Evolutionary conservation across 2,113 vertebrate genomes (phyloP).

Genomic region (Hyaena hyaena): DNA sequence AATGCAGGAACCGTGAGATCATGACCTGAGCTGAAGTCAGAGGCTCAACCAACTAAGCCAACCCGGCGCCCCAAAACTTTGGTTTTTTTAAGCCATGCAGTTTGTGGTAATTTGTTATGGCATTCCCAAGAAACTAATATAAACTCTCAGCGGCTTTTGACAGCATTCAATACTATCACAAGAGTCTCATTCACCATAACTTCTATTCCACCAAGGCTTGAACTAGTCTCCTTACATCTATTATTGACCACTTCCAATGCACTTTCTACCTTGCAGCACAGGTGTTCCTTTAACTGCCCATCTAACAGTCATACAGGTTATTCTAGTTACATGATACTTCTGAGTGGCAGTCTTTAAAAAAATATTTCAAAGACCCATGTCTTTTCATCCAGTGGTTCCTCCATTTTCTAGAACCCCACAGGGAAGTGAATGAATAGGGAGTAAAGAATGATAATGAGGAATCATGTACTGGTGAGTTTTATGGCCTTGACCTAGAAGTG

Average conservation of each 20-base stretch:
- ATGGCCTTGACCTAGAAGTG: not conserved
- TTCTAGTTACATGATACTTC: not conserved
- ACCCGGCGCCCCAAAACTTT: not conserved
- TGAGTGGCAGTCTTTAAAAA: not conserved
- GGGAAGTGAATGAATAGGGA: not conserved
- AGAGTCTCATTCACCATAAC: not conserved
- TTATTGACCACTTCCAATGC: not conserved
- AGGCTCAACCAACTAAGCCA: no score
- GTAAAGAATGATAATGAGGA: not conserved
- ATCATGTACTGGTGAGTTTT: not conserved
- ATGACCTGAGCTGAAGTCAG: no score
- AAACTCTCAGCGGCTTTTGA: slow-evolving; percentile 5
- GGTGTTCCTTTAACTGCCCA: not conserved
- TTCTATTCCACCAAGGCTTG: not conserved
- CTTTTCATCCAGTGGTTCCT: not conserved
- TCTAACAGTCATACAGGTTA: not conserved
- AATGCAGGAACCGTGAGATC: no score
- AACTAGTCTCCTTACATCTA: not conserved
- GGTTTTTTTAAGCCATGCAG: not conserved
- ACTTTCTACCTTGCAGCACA: not conserved
- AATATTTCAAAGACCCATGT: not conserved
- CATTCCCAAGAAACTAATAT: not conserved
- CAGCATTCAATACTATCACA: not conserved
- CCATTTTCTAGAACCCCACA: not conserved
- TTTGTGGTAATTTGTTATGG: not conserved